Evolutionary conservation across 2,888 invertebrate species (phyloP), one percentile per base, ranked within the genome.

Genomic region (Torymus tubicola): DNA sequence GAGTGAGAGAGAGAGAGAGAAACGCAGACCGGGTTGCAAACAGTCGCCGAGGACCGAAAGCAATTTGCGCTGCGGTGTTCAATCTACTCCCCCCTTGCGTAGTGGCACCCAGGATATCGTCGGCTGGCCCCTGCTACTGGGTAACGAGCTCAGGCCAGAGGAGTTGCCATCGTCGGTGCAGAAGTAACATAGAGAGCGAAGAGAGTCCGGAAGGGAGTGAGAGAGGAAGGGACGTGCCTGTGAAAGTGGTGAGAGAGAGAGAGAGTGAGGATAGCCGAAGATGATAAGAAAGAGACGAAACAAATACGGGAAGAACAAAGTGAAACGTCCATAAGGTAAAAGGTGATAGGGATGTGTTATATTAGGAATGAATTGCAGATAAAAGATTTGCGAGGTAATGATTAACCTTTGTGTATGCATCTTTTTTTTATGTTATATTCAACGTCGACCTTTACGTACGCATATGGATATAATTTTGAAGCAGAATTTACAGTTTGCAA

Each of bases 41-140:
- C 87, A 88, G 85, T 87, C 78, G 42, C 79, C 63, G 58, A 78
- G 83, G 70, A 82, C 85, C 85, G 85, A 87, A 88, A 88, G 87
- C 88, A 88, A 89, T 89, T 89, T 88, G 86, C 77, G 73, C 68
- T 61, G 82, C 84, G 84, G 83, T 85, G 86, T 85, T 87, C 87
- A 87, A 87, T 88, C 87, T 86, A 85, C 85, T 83, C 76, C 67
- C 83, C 8, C 60, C 55, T 61, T 73, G 42, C 65, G 78, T 74
- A 71, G 85, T 85, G 84, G 85, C 83, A 82, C 79, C 78, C 82
- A 75, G 81, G 84, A 84, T 86, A 84, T 85, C 82, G 85, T 85
- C 85, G 83, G 85, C 74, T 84, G 21, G 11, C 10, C 10, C 11
- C 14, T 10, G 68, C n/a, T 13, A 13, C 82, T 69, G 79, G 52